Evolutionary conservation across 2,888 invertebrate species (phyloP).

Genomic region (Thecocarcelia acutangulata): DNA sequence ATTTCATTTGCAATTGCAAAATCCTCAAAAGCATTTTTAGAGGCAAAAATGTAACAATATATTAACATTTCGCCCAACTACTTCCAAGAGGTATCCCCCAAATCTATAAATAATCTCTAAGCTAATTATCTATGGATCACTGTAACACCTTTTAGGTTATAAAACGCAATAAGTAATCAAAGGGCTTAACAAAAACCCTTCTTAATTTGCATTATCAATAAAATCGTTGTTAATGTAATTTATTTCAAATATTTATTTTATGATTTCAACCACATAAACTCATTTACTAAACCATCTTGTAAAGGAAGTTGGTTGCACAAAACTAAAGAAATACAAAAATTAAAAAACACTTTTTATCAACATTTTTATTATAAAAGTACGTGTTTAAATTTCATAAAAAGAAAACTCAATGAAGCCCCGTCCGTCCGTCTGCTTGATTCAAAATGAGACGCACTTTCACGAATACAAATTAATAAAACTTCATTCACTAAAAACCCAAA

Average conservation of each 20-base stretch:
- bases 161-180: too few species aligned
- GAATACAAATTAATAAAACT: constrained; percentile 70
- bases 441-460: constrained; percentile 71
- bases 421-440: neutral
- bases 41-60: too few species aligned
- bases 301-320: constrained; percentile 49
- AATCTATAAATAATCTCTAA: too few species aligned
- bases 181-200: too few species aligned
- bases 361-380: constrained; percentile 25
- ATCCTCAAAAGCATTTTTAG: too few species aligned
- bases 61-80: too few species aligned
- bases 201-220: too few species aligned
- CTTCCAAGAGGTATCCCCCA: too few species aligned
- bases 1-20: too few species aligned
- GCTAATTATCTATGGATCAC: too few species aligned
- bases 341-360: constrained; percentile 27
- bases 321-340: constrained; percentile 5
- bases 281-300: constrained; percentile 18
- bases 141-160: too few species aligned
- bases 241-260: neutral
- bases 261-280: neutral
- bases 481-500: constrained; percentile 24
- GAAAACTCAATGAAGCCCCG: constrained; percentile 27
- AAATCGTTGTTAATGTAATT: too few species aligned
- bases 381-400: constrained; percentile 64